Evolutionary conservation across 1,140 invertebrate genomes (phyloP).

Genomic region (Cecropterus lyciades): DNA sequence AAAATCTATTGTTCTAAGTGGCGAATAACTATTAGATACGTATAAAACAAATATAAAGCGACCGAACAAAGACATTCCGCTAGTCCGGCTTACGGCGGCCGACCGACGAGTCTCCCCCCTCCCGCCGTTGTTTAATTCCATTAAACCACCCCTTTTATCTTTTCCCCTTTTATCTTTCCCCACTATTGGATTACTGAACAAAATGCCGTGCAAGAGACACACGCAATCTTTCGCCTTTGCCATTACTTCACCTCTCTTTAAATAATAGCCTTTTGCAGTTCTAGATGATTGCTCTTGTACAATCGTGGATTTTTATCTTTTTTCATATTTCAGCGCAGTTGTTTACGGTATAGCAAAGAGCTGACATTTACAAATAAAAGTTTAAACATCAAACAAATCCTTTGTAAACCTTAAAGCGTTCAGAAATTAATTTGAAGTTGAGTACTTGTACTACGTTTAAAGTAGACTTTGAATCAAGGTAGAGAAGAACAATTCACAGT

Average conservation of each 20-base stretch:
- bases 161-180: slow-evolving; percentile 77
- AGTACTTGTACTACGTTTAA: slow-evolving; percentile 24
- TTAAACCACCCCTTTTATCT: slow-evolving; percentile 81
- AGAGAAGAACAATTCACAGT: not conserved
- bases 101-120: slow-evolving; percentile 42
- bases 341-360: slow-evolving; percentile 35
- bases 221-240: slow-evolving; percentile 68
- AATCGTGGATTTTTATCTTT: slow-evolving; percentile 33
- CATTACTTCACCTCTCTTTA: slow-evolving; percentile 62
- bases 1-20: slow-evolving; percentile 35
- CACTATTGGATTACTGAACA: slow-evolving; percentile 77
- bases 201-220: slow-evolving; percentile 73
- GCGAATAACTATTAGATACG: slow-evolving; percentile 35
- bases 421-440: slow-evolving; percentile 34
- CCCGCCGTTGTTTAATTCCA: slow-evolving; percentile 78
- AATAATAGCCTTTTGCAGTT: slow-evolving; percentile 53
- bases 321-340: slow-evolving; percentile 33
- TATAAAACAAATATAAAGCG: slow-evolving; percentile 55
- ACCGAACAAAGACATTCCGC: slow-evolving; percentile 74
- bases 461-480: not conserved
- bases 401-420: slow-evolving; percentile 31
- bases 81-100: slow-evolving; percentile 71
- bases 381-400: slow-evolving; percentile 29
- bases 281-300: slow-evolving; percentile 37
- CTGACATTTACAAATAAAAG: slow-evolving; percentile 34